phyloP scores from a whole-genome alignment of 2,888 invertebrate genomes.

The Bombylius discolor region DNA sequence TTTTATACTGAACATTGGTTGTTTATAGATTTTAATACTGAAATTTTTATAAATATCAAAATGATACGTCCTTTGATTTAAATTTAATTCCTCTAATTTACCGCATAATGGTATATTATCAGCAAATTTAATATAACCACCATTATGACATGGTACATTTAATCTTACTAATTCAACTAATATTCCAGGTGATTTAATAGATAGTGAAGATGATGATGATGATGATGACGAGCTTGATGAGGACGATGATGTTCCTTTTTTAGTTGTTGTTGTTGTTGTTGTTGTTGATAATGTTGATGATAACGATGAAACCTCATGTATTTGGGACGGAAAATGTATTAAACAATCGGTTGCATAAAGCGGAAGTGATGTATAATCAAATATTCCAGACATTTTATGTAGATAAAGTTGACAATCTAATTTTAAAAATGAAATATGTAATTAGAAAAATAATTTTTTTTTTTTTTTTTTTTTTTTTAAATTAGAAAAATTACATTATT shows the following conservation, averaged over 20 bases:
- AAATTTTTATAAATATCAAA: constrained; percentile 40
- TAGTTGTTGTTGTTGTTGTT: no score
- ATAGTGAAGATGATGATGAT: not conserved
- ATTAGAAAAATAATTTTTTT: no score
- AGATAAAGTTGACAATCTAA: constrained; percentile 27
- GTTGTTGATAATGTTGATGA: constrained; percentile 1
- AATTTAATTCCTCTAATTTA: constrained; percentile 53
- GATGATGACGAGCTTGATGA: constrained; percentile 12
- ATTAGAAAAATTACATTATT: no score
- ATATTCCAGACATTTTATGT: constrained; percentile 21
- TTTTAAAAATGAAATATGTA: not conserved
- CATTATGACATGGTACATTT: constrained; percentile 54
- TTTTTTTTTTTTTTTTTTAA: no score
- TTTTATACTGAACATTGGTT: constrained; percentile 51
- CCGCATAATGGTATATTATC: constrained; percentile 46
- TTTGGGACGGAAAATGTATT: constrained; percentile 25
- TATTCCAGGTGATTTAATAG: constrained; percentile 36
- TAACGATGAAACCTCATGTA: constrained; percentile 13
- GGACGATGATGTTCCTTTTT: no score
- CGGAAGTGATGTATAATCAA: constrained; percentile 27
- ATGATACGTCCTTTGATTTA: constrained; percentile 46
- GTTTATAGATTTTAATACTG: constrained; percentile 45
- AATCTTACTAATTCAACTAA: constrained; percentile 52
- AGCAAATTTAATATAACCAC: constrained; percentile 45
- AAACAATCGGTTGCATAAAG: constrained; percentile 26